A percentile compares a stretch with the other conserved stretches of the same genome.
These are phyloP conservation scores for Vimba vimba DNA, from an alignment of 2,113 vertebrate species.

Conservation along the genomic window DNA sequence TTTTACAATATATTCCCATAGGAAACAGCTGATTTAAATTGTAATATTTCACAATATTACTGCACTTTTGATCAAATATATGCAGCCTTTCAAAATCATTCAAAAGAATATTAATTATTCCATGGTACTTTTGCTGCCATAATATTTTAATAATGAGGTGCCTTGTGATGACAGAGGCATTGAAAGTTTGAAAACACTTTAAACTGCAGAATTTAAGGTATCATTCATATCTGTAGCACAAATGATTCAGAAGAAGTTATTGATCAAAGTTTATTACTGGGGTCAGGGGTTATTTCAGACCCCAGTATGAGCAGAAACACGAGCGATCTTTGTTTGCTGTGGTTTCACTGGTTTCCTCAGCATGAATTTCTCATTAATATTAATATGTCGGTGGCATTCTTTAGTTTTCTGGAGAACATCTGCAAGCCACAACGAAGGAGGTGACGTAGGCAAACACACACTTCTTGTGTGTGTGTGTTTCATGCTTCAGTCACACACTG, in stretches of 20 bases:
- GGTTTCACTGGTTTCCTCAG: constrained; percentile 41
- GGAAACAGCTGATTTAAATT: no score
- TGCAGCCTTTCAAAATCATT: not conserved
- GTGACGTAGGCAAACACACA: constrained; percentile 46
- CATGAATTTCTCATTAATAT: constrained; percentile 38
- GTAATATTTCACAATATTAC: no score
- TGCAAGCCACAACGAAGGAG: constrained; percentile 43
- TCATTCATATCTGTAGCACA: not conserved
- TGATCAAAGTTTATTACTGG: not conserved
- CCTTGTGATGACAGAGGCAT: not conserved
- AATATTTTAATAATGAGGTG: not conserved
- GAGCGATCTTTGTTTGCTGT: not conserved
- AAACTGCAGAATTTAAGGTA: not conserved
- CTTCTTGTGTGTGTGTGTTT: constrained; percentile 48
- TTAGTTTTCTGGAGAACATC: constrained; percentile 65
- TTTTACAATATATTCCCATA: no score
- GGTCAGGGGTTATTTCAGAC: not conserved
- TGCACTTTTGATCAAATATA: no score
- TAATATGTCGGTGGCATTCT: constrained; percentile 24
- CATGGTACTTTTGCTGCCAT: not conserved
- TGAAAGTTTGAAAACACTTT: not conserved
- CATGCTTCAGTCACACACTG: constrained; percentile 57
- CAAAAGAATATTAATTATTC: not conserved
- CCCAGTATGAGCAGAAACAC: not conserved
- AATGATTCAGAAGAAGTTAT: not conserved